Base-by-base conservation (phyloP, 2,797 vertebrate genomes). In the Sebastes trivittatus region DNA sequence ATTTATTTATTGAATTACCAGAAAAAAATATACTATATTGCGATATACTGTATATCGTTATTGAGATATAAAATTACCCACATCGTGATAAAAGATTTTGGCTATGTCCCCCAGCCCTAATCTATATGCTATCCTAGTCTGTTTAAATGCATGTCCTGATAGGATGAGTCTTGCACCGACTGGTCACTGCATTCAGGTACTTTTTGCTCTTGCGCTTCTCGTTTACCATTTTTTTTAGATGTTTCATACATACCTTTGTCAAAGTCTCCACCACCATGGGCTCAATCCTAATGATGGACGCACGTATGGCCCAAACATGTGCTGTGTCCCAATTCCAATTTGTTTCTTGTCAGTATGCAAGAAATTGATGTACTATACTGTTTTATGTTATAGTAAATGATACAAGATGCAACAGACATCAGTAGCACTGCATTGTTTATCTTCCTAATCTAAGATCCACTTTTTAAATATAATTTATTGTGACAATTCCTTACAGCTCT, bases 51-150 rank as follows among this genome's bases (percentile, higher is more conserved):
- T 46, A 46, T 46, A 46, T 18, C 42, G 42, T 46, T 46, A 46
- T 46, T 0, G 16, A 46, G 14, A 1, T 46, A 46, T 46, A 46
- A 46, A 46, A 46, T 3, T 1, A 46, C 42, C 42, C 0, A 18
- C 0, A 46, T 18, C 0, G 0, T 46, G 42, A 46, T 46, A 46
- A 46, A 0, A 46, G 6, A 18, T 46, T 46, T 46, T 46, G 16
- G 42, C 42, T 0, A 0, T 18, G 42, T 46, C 42, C 0, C 42
- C 42, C 42, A 46, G 42, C 42, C 42, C 42, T 46, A 46, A 46
- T 46, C 42, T 46, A 0, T 46, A 46, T 69, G 34, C 11, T 34
- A 2, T 58, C 18, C 1, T 46, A 8, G 4, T 34, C 56, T 4
- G 5, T 77, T 27, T 69, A 23, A 23, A 23, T 61, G 6, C 22